Percentiles rank a stretch among this genome's conserved stretches.
Conservation (phyloP, 2,113 vertebrate genomes). For the Willisornis vidua region DNA sequence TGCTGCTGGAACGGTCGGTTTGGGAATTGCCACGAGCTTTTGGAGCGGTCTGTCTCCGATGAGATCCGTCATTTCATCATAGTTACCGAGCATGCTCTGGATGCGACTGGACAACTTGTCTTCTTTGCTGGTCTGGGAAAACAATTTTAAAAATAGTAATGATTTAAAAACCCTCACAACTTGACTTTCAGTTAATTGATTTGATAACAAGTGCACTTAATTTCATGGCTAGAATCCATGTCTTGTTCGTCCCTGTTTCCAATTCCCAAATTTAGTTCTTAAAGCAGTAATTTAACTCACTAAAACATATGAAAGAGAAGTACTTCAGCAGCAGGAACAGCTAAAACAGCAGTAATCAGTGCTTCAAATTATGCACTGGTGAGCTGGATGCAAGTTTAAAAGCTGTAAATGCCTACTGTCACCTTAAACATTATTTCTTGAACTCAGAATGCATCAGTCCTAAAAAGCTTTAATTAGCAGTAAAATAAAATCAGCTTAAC, state of each 20-base stretch:
- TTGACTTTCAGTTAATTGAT: rapidly evolving
- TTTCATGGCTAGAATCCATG: background rate
- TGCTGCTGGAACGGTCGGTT: constrained; percentile 85
- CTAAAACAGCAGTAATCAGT: background rate
- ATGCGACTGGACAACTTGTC: constrained; percentile 98
- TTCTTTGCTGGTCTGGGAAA: constrained; percentile 91
- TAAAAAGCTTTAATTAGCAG: background rate
- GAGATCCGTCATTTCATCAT: constrained; percentile 98
- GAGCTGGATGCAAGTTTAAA: background rate
- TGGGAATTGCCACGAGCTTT: constrained; percentile 85
- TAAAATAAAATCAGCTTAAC: background rate
- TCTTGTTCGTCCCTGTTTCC: background rate
- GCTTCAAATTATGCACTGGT: background rate
- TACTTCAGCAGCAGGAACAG: background rate
- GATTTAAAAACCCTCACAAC: background rate
- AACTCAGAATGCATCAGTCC: background rate
- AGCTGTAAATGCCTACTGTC: background rate
- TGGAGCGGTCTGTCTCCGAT: constrained; percentile 90
- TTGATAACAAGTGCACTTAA: background rate
- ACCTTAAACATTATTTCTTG: background rate
- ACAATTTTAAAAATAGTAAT: rapidly evolving
- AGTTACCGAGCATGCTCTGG: constrained; percentile 99
- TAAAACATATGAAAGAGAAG: background rate
- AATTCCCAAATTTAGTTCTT: background rate
- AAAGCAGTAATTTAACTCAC: background rate